phyloP scores from a whole-genome alignment of 23 tunicate species.

The Pegea sp. region DNA sequence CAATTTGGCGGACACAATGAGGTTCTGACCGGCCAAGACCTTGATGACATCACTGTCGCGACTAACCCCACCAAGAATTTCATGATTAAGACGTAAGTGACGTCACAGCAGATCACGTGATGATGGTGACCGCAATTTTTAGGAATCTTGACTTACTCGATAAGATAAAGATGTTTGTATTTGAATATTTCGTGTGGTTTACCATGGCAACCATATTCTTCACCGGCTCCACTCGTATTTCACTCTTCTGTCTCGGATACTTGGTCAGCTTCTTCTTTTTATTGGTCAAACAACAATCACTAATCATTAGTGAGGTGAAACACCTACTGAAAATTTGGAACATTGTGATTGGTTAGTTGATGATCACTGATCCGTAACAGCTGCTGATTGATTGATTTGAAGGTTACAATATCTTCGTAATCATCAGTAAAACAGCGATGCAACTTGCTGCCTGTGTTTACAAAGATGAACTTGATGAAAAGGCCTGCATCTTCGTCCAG shows the following conservation, averaged over 20 bases:
- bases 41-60: constrained; percentile 28
- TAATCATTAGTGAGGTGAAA: constrained; percentile 35
- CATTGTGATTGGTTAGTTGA: constrained; percentile 31
- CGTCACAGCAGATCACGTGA: not conserved
- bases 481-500: constrained; percentile 69
- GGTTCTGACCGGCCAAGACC: constrained; percentile 26
- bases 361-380: not conserved
- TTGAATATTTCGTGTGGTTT: constrained; percentile 63
- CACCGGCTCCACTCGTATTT: constrained; percentile 73
- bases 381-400: not conserved
- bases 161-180: constrained; percentile 40
- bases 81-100: not conserved
- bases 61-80: constrained; percentile 70
- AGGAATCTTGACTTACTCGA: constrained; percentile 51
- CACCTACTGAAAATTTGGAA: constrained; percentile 23
- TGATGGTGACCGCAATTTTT: not conserved
- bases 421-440: constrained; percentile 32
- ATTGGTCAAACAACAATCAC: constrained; percentile 24
- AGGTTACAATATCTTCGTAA: constrained; percentile 55
- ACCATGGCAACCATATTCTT: constrained; percentile 59
- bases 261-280: constrained; percentile 70
- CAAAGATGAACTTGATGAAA: constrained; percentile 22
- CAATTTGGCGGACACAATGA: constrained; percentile 54
- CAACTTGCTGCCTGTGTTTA: constrained; percentile 81
- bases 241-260: constrained; percentile 88